Conservation (phyloP, 23 tunicate genomes). For the Pegea sp. region DNA sequence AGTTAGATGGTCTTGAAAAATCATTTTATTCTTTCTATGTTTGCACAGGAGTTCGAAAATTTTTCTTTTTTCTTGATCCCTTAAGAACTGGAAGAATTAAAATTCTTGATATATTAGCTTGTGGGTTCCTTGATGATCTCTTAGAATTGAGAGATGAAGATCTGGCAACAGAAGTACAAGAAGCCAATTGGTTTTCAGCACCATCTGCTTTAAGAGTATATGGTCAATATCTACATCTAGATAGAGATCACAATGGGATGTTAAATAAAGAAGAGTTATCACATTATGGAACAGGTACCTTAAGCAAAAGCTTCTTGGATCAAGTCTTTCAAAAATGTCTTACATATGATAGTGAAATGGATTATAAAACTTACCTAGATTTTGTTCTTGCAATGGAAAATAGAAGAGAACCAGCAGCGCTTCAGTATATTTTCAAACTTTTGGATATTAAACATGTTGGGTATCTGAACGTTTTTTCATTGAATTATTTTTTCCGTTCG, state of each 20-base stretch:
- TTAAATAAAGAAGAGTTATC: constrained; percentile 83
- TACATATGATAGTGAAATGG: constrained; percentile 99
- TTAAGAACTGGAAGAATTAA: constrained; percentile 82
- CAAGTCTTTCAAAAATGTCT: constrained; percentile 93
- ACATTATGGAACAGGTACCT: constrained; percentile 76
- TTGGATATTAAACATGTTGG: constrained; percentile 76
- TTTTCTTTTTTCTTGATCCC: constrained; percentile 97
- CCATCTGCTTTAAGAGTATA: constrained; percentile 95
- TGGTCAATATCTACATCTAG: constrained; percentile 87
- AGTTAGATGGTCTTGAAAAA: constrained; percentile 84
- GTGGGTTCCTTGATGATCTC: constrained; percentile 94
- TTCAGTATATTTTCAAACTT: constrained; percentile 88
- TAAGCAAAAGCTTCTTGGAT: constrained; percentile 69
- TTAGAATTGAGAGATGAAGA: constrained; percentile 97
- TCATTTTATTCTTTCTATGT: constrained; percentile 97
- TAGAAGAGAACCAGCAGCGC: constrained; percentile 89
- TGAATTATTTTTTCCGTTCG: constrained; percentile 66
- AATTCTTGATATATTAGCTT: constrained; percentile 88
- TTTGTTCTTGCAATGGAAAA: constrained; percentile 98
- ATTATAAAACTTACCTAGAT: constrained; percentile 96
- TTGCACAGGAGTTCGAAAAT: constrained; percentile 96
- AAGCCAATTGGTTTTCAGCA: constrained; percentile 99
- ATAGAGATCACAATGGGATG: constrained; percentile 99
- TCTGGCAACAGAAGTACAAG: constrained; percentile 88
- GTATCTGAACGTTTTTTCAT: constrained; percentile 60